A percentile compares a stretch with the other conserved stretches of the same genome.
These are phyloP conservation scores for Lydus trimaculatus DNA, from an alignment of 2,888 invertebrate genomes.

Conservation along the genomic window DNA sequence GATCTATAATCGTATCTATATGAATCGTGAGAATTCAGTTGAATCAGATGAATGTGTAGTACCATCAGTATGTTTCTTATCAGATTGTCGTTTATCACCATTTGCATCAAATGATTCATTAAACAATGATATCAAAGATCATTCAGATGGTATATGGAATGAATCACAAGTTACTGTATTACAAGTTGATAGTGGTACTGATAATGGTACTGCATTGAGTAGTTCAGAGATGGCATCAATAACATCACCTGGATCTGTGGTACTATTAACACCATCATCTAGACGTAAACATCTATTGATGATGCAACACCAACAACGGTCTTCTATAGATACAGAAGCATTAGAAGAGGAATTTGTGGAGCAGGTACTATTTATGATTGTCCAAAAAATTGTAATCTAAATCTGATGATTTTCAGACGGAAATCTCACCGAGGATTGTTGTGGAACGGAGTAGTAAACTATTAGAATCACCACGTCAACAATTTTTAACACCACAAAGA, in stretches of 20 bases:
- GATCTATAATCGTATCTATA: slow-evolving; percentile 76
- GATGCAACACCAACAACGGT: slow-evolving; percentile 84
- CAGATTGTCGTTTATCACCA: slow-evolving; percentile 69
- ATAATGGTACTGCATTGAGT: slow-evolving; percentile 68
- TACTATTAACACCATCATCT: slow-evolving; percentile 79
- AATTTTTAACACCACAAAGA: slow-evolving; percentile 42
- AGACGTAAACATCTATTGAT: slow-evolving; percentile 78
- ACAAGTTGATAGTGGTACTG: slow-evolving; percentile 75
- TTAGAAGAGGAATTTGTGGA: slow-evolving; percentile 76
- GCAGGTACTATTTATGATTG: slow-evolving; percentile 63
- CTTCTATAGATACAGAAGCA: slow-evolving; percentile 85
- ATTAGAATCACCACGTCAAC: slow-evolving; percentile 34
- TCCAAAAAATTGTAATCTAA: background rate
- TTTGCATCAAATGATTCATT: slow-evolving; percentile 86
- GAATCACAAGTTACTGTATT: slow-evolving; percentile 87
- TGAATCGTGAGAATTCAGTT: slow-evolving; percentile 68
- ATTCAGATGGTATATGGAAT: slow-evolving; percentile 89
- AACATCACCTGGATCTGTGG: slow-evolving; percentile 66
- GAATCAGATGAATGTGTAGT: slow-evolving; percentile 62
- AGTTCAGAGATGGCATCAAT: slow-evolving; percentile 61
- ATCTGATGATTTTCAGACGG: slow-evolving; percentile 17
- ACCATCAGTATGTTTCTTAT: slow-evolving; percentile 56
- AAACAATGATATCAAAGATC: slow-evolving; percentile 80
- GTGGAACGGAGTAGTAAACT: slow-evolving; percentile 33
- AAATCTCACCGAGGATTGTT: slow-evolving; percentile 34